Evolutionary conservation across 2,113 vertebrate species (phyloP).

Genomic region (Cephalopterus ornatus): DNA sequence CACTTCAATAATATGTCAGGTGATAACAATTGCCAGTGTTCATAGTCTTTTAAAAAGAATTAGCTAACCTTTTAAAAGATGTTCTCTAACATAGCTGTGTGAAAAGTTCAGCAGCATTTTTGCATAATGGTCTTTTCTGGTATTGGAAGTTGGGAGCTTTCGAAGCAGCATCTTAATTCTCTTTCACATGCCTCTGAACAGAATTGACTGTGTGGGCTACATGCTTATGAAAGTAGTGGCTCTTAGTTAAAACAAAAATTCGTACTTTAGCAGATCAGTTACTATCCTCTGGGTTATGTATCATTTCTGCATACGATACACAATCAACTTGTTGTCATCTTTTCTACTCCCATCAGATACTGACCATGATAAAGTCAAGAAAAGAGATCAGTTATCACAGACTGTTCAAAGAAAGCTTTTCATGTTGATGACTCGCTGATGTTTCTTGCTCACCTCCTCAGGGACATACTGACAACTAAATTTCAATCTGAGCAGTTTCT

Average conservation of each 20-base stretch:
- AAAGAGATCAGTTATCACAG: not conserved
- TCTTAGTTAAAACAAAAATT: not conserved
- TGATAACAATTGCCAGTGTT: not conserved
- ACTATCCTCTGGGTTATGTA: not conserved
- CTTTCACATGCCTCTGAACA: not conserved
- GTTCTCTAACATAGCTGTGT: not conserved
- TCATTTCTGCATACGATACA: not conserved
- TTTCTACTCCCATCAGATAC: not conserved
- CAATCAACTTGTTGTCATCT: not conserved
- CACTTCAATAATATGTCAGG: not conserved
- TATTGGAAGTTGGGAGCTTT: not conserved
- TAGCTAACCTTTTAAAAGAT: not conserved
- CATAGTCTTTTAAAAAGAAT: not conserved
- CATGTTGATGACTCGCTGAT: not conserved
- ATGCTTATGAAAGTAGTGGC: not conserved
- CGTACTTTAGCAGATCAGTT: not conserved
- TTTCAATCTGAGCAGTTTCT: not conserved
- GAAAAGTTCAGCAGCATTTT: not conserved
- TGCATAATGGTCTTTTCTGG: not conserved
- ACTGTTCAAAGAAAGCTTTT: not conserved
- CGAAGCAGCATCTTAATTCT: not conserved
- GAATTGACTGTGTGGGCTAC: not conserved
- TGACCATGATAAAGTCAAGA: not conserved
- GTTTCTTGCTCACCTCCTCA: not conserved
- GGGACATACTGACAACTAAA: not conserved